Evolutionary conservation across 1,140 invertebrate species (phyloP), one percentile per base, ranked within the genome.

Genomic region (Drosophila parabipectinata): DNA sequence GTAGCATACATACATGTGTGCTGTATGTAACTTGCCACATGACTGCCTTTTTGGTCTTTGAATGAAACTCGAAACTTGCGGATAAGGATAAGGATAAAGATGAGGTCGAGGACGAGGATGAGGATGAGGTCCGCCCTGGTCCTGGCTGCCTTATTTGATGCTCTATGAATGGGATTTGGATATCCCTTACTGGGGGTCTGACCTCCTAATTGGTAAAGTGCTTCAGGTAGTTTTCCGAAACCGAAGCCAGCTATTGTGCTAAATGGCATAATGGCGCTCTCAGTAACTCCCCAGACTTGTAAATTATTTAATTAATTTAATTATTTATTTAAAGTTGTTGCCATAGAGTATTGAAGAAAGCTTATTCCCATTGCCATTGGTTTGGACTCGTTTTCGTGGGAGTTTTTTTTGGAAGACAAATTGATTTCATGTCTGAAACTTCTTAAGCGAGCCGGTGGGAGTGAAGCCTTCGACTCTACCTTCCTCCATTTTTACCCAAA

Each of bases 401-500:
- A 88, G 83, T 88, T 34, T 18, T 18, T 18, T 37, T 37, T 74
- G 79, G 77, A 88, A 88, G 84, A 88, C 84, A 88, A 88, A 88
- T 88, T 88, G 84, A 88, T 88, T 88, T 88, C 84, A 88, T 88
- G 84, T 89, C 84, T 88, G 79, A 89, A 88, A 88, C 83, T 87
- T 88, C 79, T 88, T 83, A 88, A 88, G 83, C 83, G 83, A 64
- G 88, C 58, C 79, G 72, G 45, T 18, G 83, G 79, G 76, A 75
- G 72, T 1, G 63, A 55, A 37, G 58, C 32, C 64, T 51, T n/a
- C 52, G 24, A 26, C 61, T 54, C 37, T 39, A 45, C 12, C 9
- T 44, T 18, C 47, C 3, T 9, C 50, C 14, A 30, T 10, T 58
- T 34, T 45, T 30, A 47, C 75, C 8, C 32, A 32, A 74, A 80